Conservation (phyloP, 1,140 invertebrate genomes). For the Drosophila lini region DNA sequence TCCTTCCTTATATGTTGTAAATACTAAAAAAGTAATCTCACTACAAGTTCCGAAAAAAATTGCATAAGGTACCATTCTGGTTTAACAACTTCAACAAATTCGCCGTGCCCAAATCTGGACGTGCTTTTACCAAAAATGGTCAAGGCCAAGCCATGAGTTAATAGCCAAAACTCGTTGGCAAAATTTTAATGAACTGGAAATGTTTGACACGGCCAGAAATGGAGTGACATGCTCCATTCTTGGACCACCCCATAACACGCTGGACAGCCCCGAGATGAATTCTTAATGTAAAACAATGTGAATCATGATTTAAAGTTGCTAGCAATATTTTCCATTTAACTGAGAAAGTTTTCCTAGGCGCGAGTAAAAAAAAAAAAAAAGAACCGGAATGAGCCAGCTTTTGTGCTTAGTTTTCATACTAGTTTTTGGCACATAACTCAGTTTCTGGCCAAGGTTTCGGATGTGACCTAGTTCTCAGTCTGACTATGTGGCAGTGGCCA, state of each 20-base stretch:
- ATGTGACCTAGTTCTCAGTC: constrained; percentile 39
- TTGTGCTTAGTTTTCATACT: constrained; percentile 18
- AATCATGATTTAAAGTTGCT: not conserved
- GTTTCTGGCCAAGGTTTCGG: constrained; percentile 38
- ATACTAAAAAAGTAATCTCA: not conserved
- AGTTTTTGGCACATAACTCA: constrained; percentile 38
- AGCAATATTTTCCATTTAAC: constrained; percentile 11
- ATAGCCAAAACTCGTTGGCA: constrained; percentile 35
- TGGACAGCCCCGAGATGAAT: not conserved
- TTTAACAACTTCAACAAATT: constrained; percentile 11
- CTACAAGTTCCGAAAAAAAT: not conserved
- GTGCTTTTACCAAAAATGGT: constrained; percentile 32
- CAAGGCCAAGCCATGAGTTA: constrained; percentile 52
- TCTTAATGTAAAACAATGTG: constrained; percentile 11
- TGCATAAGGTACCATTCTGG: not conserved
- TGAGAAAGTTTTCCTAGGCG: constrained; percentile 1
- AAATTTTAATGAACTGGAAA: constrained; percentile 50
- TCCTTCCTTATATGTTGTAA: not conserved
- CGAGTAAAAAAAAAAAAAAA: not conserved
- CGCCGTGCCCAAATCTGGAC: not conserved
- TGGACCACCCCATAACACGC: not conserved
- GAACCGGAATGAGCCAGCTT: not conserved
- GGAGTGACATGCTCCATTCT: constrained; percentile 21
- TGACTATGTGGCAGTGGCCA: not conserved
- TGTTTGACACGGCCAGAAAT: constrained; percentile 37